A percentile compares a stretch with the other conserved stretches of the same genome.
Evolutionary conservation across 2,797 vertebrate genomes (phyloP).

Genomic region (Apogon talboti): DNA sequence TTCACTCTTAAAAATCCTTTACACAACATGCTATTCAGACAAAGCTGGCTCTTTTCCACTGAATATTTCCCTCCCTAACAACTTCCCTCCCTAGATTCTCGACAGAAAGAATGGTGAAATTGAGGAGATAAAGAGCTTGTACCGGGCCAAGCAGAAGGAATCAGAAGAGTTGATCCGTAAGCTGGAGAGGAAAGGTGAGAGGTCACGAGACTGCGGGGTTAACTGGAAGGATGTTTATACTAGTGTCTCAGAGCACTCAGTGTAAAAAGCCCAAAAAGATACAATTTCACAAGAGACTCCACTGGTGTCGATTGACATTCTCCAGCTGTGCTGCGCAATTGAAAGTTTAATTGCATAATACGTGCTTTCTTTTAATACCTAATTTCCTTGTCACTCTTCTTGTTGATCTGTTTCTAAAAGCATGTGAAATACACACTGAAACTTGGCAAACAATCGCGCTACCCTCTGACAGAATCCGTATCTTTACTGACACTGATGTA

Average conservation of each 20-base stretch:
- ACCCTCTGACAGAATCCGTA: slow-evolving; percentile 38
- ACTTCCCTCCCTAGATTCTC: slow-evolving; percentile 87
- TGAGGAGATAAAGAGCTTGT: slow-evolving; percentile 88
- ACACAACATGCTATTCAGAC: not conserved
- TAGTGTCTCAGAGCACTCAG: slow-evolving; percentile 72
- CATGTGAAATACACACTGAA: slow-evolving; percentile 8
- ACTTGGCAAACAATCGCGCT: slow-evolving; percentile 24
- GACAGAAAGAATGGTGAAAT: slow-evolving; percentile 94
- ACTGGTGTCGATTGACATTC: slow-evolving; percentile 60
- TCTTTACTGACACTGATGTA: slow-evolving; percentile 53
- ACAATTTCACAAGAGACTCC: slow-evolving; percentile 25
- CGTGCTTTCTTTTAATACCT: slow-evolving; percentile 11
- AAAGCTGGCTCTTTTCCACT: not conserved
- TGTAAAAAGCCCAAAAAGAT: slow-evolving; percentile 59
- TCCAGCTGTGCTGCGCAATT: slow-evolving; percentile 71
- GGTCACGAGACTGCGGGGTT: slow-evolving; percentile 46
- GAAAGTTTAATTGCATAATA: slow-evolving; percentile 38
- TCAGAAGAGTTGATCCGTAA: slow-evolving; percentile 87
- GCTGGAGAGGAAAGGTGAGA: slow-evolving; percentile 94
- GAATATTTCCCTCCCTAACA: slow-evolving; percentile 15
- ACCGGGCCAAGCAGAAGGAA: slow-evolving; percentile 89
- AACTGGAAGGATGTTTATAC: slow-evolving; percentile 72
- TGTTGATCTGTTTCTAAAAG: slow-evolving; percentile 21
- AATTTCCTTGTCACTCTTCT: slow-evolving; percentile 5
- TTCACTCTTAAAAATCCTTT: not conserved